These are phyloP conservation scores for Lamellibrachia luymesi DNA, from an alignment of 1,140 invertebrate species.

Conservation along the genomic window DNA sequence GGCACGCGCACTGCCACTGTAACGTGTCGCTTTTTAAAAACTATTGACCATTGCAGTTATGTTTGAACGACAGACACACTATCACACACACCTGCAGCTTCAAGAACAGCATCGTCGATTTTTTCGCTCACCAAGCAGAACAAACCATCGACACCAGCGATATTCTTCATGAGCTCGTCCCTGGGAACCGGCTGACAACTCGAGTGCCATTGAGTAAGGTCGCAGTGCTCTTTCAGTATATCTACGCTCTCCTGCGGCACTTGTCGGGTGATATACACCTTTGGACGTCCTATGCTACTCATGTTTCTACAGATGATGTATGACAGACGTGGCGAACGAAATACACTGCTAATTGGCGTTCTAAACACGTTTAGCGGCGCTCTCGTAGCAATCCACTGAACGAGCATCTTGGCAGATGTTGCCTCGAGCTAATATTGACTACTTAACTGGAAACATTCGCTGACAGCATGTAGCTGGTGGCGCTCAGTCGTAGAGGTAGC, in stretches of 20 bases:
- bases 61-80: no score
- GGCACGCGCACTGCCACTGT: no score
- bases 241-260: conserved; percentile 43
- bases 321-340: neutral
- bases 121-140: conserved; percentile 82
- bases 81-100: conserved; percentile 60
- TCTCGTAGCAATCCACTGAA: neutral
- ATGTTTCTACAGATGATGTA: neutral
- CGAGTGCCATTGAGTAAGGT: conserved; percentile 44
- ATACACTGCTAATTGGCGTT: neutral
- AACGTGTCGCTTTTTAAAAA: no score
- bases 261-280: conserved; percentile 45
- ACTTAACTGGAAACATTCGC: neutral
- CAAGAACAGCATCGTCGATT: conserved; percentile 78
- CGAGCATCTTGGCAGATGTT: neutral
- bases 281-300: conserved; percentile 6
- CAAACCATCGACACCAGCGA: conserved; percentile 73
- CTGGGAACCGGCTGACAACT: conserved; percentile 64
- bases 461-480: neutral
- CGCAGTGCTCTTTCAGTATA: conserved; percentile 33
- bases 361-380: neutral
- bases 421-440: neutral
- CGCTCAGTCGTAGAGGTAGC: neutral
- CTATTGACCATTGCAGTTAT: no score
- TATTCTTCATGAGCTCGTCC: conserved; percentile 68